Conservation (phyloP, 2,113 vertebrate genomes). For the Lasiurus cinereus region DNA sequence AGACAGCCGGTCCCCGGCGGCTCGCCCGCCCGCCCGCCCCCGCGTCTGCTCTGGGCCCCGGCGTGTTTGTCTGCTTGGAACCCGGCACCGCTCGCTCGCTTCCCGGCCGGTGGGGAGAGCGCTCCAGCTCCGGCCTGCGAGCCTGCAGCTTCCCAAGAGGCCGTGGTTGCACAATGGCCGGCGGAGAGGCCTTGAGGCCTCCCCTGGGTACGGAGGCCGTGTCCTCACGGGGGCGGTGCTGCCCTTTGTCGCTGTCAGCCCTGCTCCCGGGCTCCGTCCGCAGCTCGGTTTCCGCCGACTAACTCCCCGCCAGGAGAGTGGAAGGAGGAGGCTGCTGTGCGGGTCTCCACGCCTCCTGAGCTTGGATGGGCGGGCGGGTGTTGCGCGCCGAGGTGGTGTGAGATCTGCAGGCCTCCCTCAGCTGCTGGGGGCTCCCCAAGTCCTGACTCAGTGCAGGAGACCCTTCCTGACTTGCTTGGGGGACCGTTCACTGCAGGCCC, state of each 20-base stretch:
- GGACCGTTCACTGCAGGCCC: accelerated
- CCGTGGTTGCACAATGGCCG: accelerated
- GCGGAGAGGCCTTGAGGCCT: accelerated
- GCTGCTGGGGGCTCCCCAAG: accelerated
- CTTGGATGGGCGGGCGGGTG: neutral
- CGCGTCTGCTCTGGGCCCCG: neutral
- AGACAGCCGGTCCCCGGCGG: accelerated
- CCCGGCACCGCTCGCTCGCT: too few species aligned
- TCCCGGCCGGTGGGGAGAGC: neutral
- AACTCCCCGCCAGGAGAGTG: accelerated
- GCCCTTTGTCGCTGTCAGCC: accelerated
- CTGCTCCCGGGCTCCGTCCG: neutral
- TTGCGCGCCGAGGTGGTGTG: accelerated
- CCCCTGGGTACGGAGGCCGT: accelerated
- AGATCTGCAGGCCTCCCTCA: accelerated
- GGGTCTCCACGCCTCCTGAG: accelerated
- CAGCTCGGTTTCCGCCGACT: neutral
- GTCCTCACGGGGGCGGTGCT: neutral
- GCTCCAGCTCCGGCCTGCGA: neutral
- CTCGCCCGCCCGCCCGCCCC: accelerated
- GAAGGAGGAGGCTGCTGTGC: accelerated
- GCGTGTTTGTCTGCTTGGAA: neutral
- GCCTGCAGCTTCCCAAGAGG: neutral
- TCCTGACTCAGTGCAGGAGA: neutral
- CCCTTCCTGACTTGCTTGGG: neutral